These are phyloP conservation scores for Leontopithecus rosalia DNA, from an alignment of 2,797 vertebrate species.

Conservation along the genomic window DNA sequence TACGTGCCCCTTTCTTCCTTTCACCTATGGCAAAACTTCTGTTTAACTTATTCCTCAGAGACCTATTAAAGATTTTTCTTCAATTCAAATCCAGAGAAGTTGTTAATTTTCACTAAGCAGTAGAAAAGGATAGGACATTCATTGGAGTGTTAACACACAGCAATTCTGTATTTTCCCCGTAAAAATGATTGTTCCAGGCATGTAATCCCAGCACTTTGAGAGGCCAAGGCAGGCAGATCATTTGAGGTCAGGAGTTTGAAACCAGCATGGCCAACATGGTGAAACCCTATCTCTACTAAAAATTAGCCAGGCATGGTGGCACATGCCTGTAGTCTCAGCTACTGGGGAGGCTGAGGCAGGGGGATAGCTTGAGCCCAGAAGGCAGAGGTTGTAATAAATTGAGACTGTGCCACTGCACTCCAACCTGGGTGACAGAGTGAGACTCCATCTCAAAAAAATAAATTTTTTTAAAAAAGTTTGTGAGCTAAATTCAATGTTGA, in stretches of 20 bases:
- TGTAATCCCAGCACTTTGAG: background rate
- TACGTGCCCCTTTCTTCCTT: background rate
- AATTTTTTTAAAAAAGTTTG: background rate
- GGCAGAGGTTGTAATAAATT: background rate
- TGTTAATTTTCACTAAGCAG: background rate
- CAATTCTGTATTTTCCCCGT: background rate
- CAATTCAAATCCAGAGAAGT: background rate
- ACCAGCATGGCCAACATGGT: background rate
- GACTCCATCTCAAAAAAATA: background rate
- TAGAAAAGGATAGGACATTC: background rate
- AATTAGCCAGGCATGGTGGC: background rate
- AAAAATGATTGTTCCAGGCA: background rate
- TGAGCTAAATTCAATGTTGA: background rate
- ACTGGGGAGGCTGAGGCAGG: background rate
- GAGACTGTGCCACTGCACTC: background rate
- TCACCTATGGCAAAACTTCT: background rate
- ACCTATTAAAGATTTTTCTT: background rate
- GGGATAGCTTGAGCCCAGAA: background rate
- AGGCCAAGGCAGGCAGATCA: background rate
- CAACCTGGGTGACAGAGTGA: background rate
- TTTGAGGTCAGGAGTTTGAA: background rate
- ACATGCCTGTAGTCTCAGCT: background rate
- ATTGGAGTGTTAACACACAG: background rate
- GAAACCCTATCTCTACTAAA: background rate
- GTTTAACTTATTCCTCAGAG: background rate